Evolutionary conservation across 1,140 invertebrate species (phyloP), one percentile per base, ranked within the genome.

Genomic region (Conopomorpha cramerella): DNA sequence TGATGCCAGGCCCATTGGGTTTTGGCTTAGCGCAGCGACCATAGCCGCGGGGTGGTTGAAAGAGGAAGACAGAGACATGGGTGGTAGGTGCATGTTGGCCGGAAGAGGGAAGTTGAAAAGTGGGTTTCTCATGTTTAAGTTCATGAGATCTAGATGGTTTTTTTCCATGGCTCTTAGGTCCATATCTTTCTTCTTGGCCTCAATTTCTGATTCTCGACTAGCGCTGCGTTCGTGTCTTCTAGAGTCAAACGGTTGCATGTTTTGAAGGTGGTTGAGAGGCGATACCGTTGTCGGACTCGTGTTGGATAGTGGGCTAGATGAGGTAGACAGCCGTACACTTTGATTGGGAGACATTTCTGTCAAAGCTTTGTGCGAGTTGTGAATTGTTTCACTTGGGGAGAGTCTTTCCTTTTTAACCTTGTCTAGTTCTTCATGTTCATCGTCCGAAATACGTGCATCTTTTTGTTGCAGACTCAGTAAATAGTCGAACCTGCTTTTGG

Each of bases 231-330:
- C 71, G 27, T 64, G 44, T 56, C 93, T 91, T 12, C 92, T 84
- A 58, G 92, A 96, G 63, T 96, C 93, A 64, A 95, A 95, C 1
- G 93, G 93, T 62, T 96, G 92, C 93, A 97, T 96, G 50, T 87
- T 95, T 72, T 96, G 92, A 14, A 96, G 77, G 52, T 92, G 84
- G 64, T 91, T 95, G 18, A 96, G 77, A 1, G 94, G 91, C 3
- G 92, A 93, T 46, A 80, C 82, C 46, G 80, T 81, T 19, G 81
- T 60, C 41, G 81, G 78, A 51, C 80, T 79, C 51, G 72, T 80
- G 29, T 76, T 71, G 31, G 82, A 67, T 10, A 59, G 39, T 27
- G 70, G 65, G 47, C 68, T 77, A 34, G 70, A 77, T 46, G 71
- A 66, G 47, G 70, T 63, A 54, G 73, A 76, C 39, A 59, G 36